Conservation (phyloP, 2,113 vertebrate species). For the Cairina moschata region DNA sequence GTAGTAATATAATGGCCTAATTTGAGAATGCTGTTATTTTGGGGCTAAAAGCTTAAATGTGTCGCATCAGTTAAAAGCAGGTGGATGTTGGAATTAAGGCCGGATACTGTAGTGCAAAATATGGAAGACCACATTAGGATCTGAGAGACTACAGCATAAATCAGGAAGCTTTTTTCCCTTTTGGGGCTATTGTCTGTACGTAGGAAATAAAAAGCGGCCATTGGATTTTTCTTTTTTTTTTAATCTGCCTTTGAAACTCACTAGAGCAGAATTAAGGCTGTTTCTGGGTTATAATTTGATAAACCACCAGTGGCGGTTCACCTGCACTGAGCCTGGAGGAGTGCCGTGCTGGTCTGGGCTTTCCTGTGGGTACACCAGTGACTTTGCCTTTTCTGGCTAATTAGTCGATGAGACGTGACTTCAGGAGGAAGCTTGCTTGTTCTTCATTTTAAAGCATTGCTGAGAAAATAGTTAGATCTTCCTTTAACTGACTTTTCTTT, state of each 20-base stretch:
- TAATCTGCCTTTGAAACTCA: not conserved
- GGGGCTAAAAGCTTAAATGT: not conserved
- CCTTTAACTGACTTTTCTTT: not conserved
- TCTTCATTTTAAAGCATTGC: not conserved
- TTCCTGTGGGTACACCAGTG: not conserved
- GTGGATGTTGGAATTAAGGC: not conserved
- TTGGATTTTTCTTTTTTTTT: not conserved
- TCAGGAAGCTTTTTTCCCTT: not conserved
- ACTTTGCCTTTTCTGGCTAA: not conserved
- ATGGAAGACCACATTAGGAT: not conserved
- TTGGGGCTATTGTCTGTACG: fast-evolving
- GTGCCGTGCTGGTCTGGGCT: not conserved
- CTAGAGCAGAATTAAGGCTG: not conserved
- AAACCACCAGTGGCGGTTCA: not conserved
- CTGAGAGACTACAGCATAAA: not conserved
- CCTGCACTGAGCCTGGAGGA: not conserved
- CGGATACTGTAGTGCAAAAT: not conserved
- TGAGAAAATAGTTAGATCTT: not conserved
- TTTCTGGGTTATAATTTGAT: not conserved
- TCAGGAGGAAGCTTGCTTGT: not conserved
- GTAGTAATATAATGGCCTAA: not conserved
- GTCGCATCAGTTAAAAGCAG: not conserved
- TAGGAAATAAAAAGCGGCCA: fast-evolving
- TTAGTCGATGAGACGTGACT: not conserved
- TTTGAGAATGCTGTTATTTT: not conserved